A percentile compares a stretch with the other conserved stretches of the same genome.
These are phyloP conservation scores for Colinus virginianus DNA, from an alignment of 2,113 vertebrate species.

Conservation along the genomic window DNA sequence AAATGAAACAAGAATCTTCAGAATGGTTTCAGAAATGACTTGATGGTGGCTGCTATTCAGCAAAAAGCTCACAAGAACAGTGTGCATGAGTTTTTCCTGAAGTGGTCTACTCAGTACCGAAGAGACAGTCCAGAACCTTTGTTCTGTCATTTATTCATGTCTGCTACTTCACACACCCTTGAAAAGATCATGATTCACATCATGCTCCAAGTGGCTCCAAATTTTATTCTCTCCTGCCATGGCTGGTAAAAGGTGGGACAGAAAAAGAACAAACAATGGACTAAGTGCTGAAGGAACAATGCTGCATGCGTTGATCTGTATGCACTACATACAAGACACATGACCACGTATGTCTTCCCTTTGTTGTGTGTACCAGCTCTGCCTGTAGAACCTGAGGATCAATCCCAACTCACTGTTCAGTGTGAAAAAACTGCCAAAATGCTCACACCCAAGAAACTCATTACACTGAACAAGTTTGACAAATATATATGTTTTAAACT, in stretches of 20 bases:
- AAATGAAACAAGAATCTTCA: background rate
- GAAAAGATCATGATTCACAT: accelerated
- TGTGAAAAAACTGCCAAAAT: background rate
- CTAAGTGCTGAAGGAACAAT: background rate
- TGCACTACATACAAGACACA: background rate
- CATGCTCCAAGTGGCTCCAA: background rate
- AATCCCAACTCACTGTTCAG: accelerated
- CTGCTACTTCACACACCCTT: background rate
- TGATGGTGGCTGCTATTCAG: background rate
- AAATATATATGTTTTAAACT: background rate
- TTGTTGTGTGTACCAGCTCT: background rate
- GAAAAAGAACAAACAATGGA: background rate
- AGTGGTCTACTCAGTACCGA: background rate
- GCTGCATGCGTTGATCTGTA: background rate
- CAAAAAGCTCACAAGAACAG: background rate
- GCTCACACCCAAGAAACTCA: background rate
- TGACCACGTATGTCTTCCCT: background rate
- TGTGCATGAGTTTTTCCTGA: background rate
- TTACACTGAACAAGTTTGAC: background rate
- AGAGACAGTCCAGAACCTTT: background rate
- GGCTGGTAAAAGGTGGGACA: background rate
- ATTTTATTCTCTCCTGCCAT: background rate
- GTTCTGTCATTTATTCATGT: background rate
- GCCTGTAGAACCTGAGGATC: background rate
- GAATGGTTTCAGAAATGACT: background rate